These are phyloP conservation scores for Noctua janthina DNA, from an alignment of 2,888 invertebrate genomes.

Conservation along the genomic window DNA sequence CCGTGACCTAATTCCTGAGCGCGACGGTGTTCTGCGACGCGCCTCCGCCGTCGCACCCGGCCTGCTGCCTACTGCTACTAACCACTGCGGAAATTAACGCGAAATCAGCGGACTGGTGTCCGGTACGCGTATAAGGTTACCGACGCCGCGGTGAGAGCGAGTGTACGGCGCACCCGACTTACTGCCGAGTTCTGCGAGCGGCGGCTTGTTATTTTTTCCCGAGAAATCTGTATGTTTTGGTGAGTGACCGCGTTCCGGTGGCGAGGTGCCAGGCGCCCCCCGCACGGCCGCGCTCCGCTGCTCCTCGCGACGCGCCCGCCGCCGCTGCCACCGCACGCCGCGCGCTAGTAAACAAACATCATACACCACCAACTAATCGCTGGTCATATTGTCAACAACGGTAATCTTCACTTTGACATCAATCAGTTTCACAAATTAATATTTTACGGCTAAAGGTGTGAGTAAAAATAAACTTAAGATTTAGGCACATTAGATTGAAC, in stretches of 20 bases:
- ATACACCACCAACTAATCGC: conserved; percentile 12
- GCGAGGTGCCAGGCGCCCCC: conserved; percentile 77
- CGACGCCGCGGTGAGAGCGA: conserved; percentile 13
- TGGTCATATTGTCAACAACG: conserved; percentile 3
- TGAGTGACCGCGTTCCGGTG: conserved; percentile 83
- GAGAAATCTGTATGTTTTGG: conserved; percentile 84
- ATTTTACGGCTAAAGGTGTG: not conserved
- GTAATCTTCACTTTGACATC: not conserved
- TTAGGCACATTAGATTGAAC: not conserved
- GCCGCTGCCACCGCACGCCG: conserved; percentile 28
- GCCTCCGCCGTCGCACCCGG: not conserved
- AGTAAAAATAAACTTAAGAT: not conserved
- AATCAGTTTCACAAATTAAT: not conserved
- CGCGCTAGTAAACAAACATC: conserved; percentile 61
- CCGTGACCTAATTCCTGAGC: conserved; percentile 40
- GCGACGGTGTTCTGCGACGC: conserved; percentile 4
- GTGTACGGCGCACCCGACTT: conserved; percentile 84
- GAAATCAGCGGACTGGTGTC: conserved; percentile 19
- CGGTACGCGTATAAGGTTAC: conserved; percentile 10
- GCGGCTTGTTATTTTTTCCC: conserved; percentile 77
- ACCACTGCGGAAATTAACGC: conserved; percentile 9
- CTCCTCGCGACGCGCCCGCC: conserved; percentile 46
- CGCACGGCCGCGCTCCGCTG: conserved; percentile 58
- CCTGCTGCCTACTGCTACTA: not conserved
- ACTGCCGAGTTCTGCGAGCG: conserved; percentile 91